Evolutionary conservation across 1,140 invertebrate genomes (phyloP).

Genomic region (Drosophila gunungcola): DNA sequence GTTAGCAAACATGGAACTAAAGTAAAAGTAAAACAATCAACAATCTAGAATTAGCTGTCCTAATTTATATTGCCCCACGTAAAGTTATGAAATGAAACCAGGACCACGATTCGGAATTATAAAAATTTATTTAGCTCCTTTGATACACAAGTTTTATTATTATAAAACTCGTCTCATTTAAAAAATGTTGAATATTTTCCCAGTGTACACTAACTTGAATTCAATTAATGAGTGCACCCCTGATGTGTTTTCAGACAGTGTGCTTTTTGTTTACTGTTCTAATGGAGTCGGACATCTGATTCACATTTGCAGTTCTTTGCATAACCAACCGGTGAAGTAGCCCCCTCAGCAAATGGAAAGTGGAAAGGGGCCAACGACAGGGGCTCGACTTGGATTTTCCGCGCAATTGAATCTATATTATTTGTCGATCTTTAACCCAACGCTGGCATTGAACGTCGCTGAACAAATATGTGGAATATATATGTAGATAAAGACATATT

Average conservation of each 20-base stretch:
- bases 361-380: conserved; percentile 12
- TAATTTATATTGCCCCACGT: too few relatives aligned
- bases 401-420: conserved; percentile 34
- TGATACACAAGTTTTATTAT: too few relatives aligned
- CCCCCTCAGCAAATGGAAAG: conserved; percentile 4
- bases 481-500: neutral
- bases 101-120: too few relatives aligned
- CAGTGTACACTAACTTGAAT: conserved; percentile 29
- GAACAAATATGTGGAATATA: neutral
- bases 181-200: neutral
- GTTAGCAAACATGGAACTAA: too few relatives aligned
- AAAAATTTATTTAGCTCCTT: too few relatives aligned
- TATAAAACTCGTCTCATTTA: too few relatives aligned
- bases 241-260: conserved; percentile 16
- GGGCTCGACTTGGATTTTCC: conserved; percentile 44
- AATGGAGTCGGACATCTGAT: conserved; percentile 62
- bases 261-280: conserved; percentile 59
- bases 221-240: conserved; percentile 42
- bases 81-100: too few relatives aligned
- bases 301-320: conserved; percentile 49
- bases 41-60: too few relatives aligned
- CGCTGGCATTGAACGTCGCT: conserved; percentile 17
- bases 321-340: conserved; percentile 37
- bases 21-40: too few relatives aligned
- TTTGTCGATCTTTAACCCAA: conserved; percentile 34